Base-by-base conservation (phyloP, 2,888 invertebrate genomes). In the Eupeodes luniger region DNA sequence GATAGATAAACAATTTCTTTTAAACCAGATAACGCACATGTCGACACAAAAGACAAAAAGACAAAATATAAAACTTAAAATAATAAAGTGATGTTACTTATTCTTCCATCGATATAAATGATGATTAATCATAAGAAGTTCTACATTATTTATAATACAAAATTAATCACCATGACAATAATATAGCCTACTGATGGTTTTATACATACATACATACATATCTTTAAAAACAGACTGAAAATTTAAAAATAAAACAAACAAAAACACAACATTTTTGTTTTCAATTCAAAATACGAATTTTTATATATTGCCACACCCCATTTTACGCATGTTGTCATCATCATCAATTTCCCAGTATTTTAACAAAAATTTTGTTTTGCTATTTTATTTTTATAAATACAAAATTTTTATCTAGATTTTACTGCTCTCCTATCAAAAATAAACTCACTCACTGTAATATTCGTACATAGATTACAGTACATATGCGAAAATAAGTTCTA, bases 301-400 rank as follows among this genome's bases (percentile, higher is more conserved):
- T 27, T 27, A 27, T 19, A 77, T 47, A 44, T 11, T 34, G 67
- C 80, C 83, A 83, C 87, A 72, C 83, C 87, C 83, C 83, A 83
- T 53, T 69, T 40, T 34, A 80, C 83, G 76, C 87, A 83, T 83
- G 87, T 83, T 87, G 87, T 87, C 83, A 87, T 87, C 85, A 81
- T 86, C 76, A 83, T 87, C 76, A 83, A 87, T 87, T 87, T 77
- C 62, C 61, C 36, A 74, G 66, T 62, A 76, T 40, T 55, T 59
- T 72, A 1, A 19, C 0, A 19, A 19, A 19, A 19, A 19, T 19
- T 19, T 19, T 19, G 19, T 19, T 19, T 19, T 19, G 19, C 70
- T 70, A 14, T 64, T 66, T 47, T 27, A 12, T 44, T 64, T 19
- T 0, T 11, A 5, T 12, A 76, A 70, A 64, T 51, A 27, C 27